These are phyloP conservation scores for Eulimnadia texana DNA, from an alignment of 1,140 invertebrate species.

Conservation along the genomic window DNA sequence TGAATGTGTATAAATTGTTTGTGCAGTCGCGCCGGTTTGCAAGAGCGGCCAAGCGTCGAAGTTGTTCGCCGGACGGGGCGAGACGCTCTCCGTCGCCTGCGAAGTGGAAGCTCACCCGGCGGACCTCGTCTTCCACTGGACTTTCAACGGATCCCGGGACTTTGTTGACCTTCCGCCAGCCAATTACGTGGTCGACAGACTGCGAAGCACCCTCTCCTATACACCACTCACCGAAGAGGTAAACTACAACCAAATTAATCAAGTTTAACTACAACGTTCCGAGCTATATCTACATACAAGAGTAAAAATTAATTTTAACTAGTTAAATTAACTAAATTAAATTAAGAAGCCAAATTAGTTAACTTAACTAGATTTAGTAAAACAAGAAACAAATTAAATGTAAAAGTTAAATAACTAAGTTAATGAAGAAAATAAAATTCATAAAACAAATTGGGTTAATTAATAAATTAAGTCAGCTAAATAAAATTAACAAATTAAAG, in stretches of 20 bases:
- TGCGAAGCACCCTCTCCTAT: slow-evolving; percentile 18
- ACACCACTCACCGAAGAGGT: slow-evolving; percentile 10
- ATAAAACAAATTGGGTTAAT: no score
- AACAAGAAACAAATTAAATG: no score
- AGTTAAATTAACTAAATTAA: no score
- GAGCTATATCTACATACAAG: no score
- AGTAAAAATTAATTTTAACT: no score
- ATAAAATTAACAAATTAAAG: no score
- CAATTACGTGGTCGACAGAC: slow-evolving; percentile 7
- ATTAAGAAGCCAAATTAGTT: no score
- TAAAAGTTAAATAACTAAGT: no score
- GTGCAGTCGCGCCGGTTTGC: slow-evolving; percentile 66
- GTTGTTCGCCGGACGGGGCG: slow-evolving; percentile 69
- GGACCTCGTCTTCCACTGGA: slow-evolving; percentile 70
- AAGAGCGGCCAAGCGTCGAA: slow-evolving; percentile 28
- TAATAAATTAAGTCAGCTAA: no score
- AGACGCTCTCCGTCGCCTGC: slow-evolving; percentile 62
- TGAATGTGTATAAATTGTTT: no score
- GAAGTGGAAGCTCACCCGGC: slow-evolving; percentile 73
- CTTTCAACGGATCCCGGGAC: slow-evolving; percentile 74
- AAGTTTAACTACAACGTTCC: not conserved
- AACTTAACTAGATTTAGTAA: no score
- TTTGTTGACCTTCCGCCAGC: slow-evolving; percentile 44
- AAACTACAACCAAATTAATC: not conserved
- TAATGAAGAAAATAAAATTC: no score